These are phyloP conservation scores for Synergus gifuensis DNA, from an alignment of 2,888 invertebrate species.

Conservation along the genomic window DNA sequence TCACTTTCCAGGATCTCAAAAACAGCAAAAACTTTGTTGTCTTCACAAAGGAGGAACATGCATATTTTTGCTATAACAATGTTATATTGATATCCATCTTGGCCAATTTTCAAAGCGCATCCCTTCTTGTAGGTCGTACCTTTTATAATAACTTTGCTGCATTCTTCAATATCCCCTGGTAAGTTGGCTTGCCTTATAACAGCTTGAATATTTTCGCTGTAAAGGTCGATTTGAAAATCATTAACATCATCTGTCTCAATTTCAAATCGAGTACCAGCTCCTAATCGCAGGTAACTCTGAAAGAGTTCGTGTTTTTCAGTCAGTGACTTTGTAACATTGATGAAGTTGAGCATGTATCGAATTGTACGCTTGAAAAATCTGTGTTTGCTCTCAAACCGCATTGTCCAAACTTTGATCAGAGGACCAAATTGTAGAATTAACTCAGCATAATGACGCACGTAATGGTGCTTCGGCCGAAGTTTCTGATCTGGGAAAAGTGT, in stretches of 20 bases:
- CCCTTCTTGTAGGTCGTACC: slow-evolving; percentile 50
- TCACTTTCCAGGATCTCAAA: neutral
- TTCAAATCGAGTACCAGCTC: neutral
- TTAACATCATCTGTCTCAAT: neutral
- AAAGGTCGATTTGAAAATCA: slow-evolving; percentile 2
- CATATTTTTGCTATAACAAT: slow-evolving; percentile 47
- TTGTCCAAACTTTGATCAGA: slow-evolving; percentile 55
- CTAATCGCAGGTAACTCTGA: neutral
- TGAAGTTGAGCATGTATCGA: slow-evolving; percentile 1
- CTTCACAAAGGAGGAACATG: slow-evolving; percentile 29
- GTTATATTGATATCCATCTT: slow-evolving; percentile 47
- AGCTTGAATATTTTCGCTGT: slow-evolving; percentile 20
- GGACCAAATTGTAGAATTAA: slow-evolving; percentile 55
- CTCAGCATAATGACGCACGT: slow-evolving; percentile 50
- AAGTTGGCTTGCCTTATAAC: neutral
- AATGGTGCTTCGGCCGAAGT: slow-evolving; percentile 57
- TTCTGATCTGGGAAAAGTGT: slow-evolving; percentile 45
- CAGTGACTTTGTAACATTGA: neutral
- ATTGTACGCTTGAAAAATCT: slow-evolving; percentile 58
- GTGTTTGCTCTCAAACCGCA: slow-evolving; percentile 63
- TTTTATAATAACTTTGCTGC: slow-evolving; percentile 45
- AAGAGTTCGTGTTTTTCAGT: too few relatives aligned
- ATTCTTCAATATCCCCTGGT: slow-evolving; percentile 33
- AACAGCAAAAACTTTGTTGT: neutral
- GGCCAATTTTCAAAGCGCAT: slow-evolving; percentile 39